Percentiles rank a stretch among this genome's conserved stretches.
phyloP scores from a whole-genome alignment of 2,888 invertebrate species.

The Lysandra bellargus region DNA sequence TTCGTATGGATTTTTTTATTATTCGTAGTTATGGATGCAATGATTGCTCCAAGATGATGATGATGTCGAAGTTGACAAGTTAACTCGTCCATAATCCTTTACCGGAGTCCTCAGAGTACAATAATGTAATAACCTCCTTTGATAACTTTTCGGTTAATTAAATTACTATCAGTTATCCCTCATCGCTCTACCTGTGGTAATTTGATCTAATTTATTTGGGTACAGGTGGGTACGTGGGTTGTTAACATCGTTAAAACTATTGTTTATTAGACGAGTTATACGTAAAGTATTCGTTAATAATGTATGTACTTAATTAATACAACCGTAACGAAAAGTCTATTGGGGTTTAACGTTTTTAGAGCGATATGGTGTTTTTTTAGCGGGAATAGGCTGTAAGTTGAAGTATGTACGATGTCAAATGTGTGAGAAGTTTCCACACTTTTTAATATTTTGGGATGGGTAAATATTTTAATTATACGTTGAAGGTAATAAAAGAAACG shows the following conservation, averaged over 20 bases:
- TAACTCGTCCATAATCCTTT: conserved; percentile 8
- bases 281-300: neutral
- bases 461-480: no score
- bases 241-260: conserved; percentile 17
- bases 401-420: no score
- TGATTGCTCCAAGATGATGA: neutral
- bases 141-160: conserved; percentile 22
- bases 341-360: no score
- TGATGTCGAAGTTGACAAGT: neutral
- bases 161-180: conserved; percentile 14
- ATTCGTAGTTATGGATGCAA: neutral
- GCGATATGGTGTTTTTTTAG: no score
- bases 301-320: neutral
- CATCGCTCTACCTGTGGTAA: conserved; percentile 5
- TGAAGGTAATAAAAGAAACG: no score
- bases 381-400: no score
- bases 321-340: neutral
- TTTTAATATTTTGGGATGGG: no score
- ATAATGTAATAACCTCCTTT: conserved; percentile 22
- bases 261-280: neutral
- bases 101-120: neutral
- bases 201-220: conserved; percentile 19
- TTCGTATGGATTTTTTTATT: no score
- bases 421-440: no score
- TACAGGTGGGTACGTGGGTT: conserved; percentile 2